These are phyloP conservation scores for Leptopterna dolabrata DNA, from an alignment of 2,888 invertebrate genomes.

Conservation along the genomic window DNA sequence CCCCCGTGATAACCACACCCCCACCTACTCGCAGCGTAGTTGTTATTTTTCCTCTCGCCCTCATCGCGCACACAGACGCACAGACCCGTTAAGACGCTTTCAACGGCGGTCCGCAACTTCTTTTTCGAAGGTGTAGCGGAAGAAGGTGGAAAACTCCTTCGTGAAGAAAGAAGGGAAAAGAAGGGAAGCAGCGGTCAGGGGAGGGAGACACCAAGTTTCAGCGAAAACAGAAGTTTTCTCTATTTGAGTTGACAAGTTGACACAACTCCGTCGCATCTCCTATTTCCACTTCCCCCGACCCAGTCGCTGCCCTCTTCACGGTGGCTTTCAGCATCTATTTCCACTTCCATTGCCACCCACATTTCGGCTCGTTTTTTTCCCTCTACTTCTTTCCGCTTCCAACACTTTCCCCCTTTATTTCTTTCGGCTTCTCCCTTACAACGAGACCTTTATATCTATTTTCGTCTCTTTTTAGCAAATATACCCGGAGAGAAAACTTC, in stretches of 20 bases:
- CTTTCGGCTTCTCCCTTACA: neutral
- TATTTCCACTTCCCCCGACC: neutral
- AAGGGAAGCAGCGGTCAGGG: neutral
- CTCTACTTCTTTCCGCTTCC: neutral
- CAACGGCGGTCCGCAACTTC: neutral
- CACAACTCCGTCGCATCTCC: neutral
- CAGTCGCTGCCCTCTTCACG: neutral
- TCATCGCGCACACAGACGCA: neutral
- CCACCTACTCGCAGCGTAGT: neutral
- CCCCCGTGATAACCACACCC: too few relatives aligned
- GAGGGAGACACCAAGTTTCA: neutral
- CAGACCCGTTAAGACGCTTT: neutral
- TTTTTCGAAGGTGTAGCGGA: neutral
- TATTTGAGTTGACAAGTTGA: constrained; percentile 29
- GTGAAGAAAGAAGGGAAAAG: neutral
- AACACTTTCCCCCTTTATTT: neutral
- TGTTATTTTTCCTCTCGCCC: neutral
- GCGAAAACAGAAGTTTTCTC: constrained; percentile 9
- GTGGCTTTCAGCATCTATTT: neutral
- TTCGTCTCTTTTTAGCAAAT: neutral
- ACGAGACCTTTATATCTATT: neutral
- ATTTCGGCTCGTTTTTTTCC: neutral
- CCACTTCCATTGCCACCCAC: neutral
- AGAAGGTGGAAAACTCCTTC: neutral
- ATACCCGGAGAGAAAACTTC: neutral